A percentile compares a stretch with the other conserved stretches of the same genome.
Conservation (phyloP, 2,888 invertebrate genomes). For the Tetragonula carbonaria region DNA sequence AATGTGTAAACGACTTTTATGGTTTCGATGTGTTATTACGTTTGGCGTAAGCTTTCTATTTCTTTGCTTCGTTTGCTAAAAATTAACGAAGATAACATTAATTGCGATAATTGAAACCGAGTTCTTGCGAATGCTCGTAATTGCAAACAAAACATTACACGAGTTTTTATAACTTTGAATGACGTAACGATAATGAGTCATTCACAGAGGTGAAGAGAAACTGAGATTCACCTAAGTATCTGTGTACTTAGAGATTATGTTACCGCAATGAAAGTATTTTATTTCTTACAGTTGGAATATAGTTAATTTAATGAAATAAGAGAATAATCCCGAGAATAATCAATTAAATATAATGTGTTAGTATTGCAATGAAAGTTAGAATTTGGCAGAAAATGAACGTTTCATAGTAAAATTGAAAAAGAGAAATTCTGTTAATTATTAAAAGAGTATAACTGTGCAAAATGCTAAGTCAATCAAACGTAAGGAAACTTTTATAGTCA, state of each 20-base stretch:
- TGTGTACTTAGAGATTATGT: neutral
- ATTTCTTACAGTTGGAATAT: too few relatives aligned
- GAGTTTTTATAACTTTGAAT: neutral
- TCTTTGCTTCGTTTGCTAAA: neutral
- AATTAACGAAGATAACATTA: neutral
- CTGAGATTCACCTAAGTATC: neutral
- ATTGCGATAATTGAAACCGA: neutral
- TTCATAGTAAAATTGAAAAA: slow-evolving; percentile 6
- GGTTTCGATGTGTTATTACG: neutral
- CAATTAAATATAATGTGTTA: neutral
- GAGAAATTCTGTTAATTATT: neutral
- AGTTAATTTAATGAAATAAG: too few relatives aligned
- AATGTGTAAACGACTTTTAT: neutral
- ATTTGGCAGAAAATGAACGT: neutral
- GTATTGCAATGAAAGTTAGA: neutral
- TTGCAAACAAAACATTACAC: neutral
- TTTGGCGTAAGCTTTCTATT: neutral
- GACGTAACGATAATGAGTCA: slow-evolving; percentile 4
- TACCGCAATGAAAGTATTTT: neutral
- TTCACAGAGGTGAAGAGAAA: neutral
- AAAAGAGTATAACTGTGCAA: neutral
- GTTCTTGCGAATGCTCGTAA: neutral
- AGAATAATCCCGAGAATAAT: neutral
- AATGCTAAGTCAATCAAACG: neutral
- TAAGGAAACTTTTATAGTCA: neutral